Conservation (phyloP, 2,888 invertebrate genomes). For the Philopedon plagiatum region DNA sequence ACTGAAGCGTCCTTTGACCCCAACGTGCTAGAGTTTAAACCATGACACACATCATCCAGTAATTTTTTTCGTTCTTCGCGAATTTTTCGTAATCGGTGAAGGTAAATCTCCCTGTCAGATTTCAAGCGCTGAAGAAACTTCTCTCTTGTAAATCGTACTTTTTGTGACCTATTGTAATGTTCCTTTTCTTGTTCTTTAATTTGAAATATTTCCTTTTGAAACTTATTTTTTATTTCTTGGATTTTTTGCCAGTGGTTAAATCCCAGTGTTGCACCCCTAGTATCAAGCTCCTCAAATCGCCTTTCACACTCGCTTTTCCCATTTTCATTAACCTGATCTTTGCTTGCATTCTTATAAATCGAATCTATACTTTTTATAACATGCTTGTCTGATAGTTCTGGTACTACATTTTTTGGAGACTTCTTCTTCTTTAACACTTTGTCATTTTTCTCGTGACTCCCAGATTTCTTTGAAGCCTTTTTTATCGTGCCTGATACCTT, state of each 20-base stretch:
- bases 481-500: slow-evolving; percentile 16
- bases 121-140: slow-evolving; percentile 57
- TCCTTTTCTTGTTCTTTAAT: slow-evolving; percentile 57
- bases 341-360: slow-evolving; percentile 5
- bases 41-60: slow-evolving; percentile 54
- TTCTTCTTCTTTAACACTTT: slow-evolving; percentile 2
- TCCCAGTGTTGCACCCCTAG: slow-evolving; percentile 54
- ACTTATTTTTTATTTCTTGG: slow-evolving; percentile 58
- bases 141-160: slow-evolving; percentile 56
- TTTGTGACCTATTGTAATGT: slow-evolving; percentile 52
- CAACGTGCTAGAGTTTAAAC: slow-evolving; percentile 40
- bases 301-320: slow-evolving; percentile 60
- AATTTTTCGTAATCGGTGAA: slow-evolving; percentile 55
- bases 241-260: slow-evolving; percentile 56
- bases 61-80: slow-evolving; percentile 56
- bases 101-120: slow-evolving; percentile 57
- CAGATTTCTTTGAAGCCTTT: slow-evolving; percentile 11
- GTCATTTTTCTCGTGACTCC: background rate
- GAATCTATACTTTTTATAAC: slow-evolving; percentile 22
- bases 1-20: slow-evolving; percentile 58
- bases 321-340: slow-evolving; percentile 50
- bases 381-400: background rate
- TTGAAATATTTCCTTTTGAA: slow-evolving; percentile 54
- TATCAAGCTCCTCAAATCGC: slow-evolving; percentile 58
- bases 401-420: background rate